Conservation (phyloP, 2,113 vertebrate genomes). For the Calonectris borealis region DNA sequence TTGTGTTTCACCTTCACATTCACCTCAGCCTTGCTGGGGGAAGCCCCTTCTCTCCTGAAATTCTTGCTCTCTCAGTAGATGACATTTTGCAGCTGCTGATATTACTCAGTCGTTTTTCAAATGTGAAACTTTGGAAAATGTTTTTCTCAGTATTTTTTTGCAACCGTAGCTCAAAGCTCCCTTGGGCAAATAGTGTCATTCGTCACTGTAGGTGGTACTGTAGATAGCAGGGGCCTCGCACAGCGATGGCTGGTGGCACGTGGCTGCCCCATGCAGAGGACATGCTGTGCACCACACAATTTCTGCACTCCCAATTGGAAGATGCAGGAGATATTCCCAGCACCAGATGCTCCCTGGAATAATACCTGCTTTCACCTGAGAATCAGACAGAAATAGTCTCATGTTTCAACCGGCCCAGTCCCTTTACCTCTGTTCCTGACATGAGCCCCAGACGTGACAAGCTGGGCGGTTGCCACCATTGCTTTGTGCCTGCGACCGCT, state of each 20-base stretch:
- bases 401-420: not conserved
- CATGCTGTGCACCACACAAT: not conserved
- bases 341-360: not conserved
- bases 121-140: not conserved
- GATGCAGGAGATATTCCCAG: not conserved
- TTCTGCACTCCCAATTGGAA: not conserved
- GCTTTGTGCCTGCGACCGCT: fast-evolving
- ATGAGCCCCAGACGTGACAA: not conserved
- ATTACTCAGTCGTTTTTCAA: not conserved
- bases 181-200: not conserved
- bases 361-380: not conserved
- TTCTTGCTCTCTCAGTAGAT: not conserved
- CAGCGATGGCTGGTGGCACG: fast-evolving
- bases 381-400: not conserved
- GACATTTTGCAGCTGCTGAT: not conserved
- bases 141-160: not conserved
- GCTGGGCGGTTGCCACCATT: not conserved
- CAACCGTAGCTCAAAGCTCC: not conserved
- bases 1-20: not conserved
- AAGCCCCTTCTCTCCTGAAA: not conserved
- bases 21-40: not conserved
- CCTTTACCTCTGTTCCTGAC: not conserved
- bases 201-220: not conserved
- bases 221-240: not conserved
- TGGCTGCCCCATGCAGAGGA: not conserved